Evolutionary conservation across 1,140 invertebrate genomes (phyloP), one percentile per base, ranked within the genome.

Genomic region (Zaprionus africanus): DNA sequence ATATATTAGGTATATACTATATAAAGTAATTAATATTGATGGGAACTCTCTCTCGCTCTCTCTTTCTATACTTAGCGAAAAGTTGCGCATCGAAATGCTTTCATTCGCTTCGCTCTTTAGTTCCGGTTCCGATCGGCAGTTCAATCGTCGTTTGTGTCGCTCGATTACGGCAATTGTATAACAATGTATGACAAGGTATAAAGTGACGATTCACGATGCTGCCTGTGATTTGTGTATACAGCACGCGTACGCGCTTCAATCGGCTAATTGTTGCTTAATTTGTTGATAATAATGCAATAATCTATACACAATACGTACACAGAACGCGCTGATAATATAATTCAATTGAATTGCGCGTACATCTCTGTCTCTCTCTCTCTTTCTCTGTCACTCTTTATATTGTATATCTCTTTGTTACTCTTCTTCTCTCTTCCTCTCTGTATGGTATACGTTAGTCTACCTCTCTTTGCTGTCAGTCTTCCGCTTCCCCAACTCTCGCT

Each of bases 191-290:
- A 43, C n/a, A 46, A 43, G 41, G 15, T 41, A 41, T 41, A 41
- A n/a, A 6, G 5, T 5, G 38, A 41, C 38, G 15, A 41, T 6
- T 41, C 38, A 41, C 17, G 5, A 5, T 15, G 36, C 36, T 38
- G 36, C 4, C 36, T 17, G n/a, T 51, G 22, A 51, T 51, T 51
- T 51, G 46, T 24, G 19, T 24, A 51, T 51, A 51, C 46, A 24
- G 11, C 19, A 12, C 19, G 46, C 46, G 46, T 51, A 51, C 19
- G 46, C 46, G 19, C 19, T 24, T 51, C 46, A 51, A 51, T 51
- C 11, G 46, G 46, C 46, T 51, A 51, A 51, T 51, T 51, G 46
- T 51, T 51, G 19, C 46, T 51, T 51, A 24, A 51, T 51, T 51
- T 24, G 19, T 51, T 51, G 46, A 22, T 51, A 51, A 51, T 51